phyloP scores from a whole-genome alignment of 2,888 invertebrate genomes.

The Dryobota labecula region DNA sequence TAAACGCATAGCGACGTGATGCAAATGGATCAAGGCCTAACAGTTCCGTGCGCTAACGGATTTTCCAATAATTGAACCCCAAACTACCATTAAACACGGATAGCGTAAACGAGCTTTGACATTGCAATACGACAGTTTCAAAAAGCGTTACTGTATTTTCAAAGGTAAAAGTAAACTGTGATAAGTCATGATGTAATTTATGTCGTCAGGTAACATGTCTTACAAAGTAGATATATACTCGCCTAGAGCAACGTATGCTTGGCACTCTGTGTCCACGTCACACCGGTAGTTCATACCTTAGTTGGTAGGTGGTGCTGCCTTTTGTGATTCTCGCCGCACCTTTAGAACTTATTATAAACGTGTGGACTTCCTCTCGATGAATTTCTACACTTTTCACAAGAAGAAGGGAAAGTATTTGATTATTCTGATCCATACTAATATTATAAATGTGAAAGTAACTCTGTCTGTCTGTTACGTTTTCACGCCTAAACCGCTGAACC shows the following conservation, averaged over 20 bases:
- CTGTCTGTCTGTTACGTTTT: too few species aligned
- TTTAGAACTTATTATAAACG: conserved; percentile 49
- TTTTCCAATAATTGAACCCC: conserved; percentile 79
- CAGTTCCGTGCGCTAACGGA: conserved; percentile 68
- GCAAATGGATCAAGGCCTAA: conserved; percentile 67
- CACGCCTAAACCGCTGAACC: too few species aligned
- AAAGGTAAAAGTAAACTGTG: conserved; percentile 20
- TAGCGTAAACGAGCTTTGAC: conserved; percentile 44
- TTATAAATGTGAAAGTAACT: too few species aligned
- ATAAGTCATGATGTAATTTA: conserved; percentile 29
- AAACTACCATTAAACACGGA: conserved; percentile 66
- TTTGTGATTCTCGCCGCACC: conserved; percentile 46
- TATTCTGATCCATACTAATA: too few species aligned
- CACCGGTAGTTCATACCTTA: conserved; percentile 55
- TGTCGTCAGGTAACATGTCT: conserved; percentile 31
- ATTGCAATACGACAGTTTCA: conserved; percentile 46
- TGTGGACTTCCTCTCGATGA: conserved; percentile 52
- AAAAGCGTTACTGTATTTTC: conserved; percentile 21
- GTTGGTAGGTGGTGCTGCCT: conserved; percentile 51
- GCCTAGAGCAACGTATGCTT: conserved; percentile 18
- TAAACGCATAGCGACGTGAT: conserved; percentile 66
- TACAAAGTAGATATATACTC: conserved; percentile 25
- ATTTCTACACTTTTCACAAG: conserved; percentile 47
- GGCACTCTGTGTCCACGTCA: conserved; percentile 19
- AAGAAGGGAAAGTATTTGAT: conserved; percentile 48